These are phyloP conservation scores for Ephydatia muelleri DNA, from an alignment of 37 sponge, comb jelly and placozoan genomes.

Conservation along the genomic window DNA sequence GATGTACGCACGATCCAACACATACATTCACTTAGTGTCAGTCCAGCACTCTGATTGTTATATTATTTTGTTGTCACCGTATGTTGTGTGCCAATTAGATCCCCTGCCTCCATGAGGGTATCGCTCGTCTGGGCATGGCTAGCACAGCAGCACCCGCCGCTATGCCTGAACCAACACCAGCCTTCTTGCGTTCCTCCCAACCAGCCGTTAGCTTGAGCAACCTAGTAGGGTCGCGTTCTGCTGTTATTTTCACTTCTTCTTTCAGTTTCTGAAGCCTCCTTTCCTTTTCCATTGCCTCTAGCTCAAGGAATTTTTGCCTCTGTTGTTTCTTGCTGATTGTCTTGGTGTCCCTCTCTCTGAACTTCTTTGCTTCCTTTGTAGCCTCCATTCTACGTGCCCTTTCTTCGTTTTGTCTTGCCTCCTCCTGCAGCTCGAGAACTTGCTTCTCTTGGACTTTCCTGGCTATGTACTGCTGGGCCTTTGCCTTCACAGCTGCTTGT, in stretches of 20 bases:
- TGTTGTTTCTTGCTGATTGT: constrained; percentile 35
- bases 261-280: constrained; percentile 54
- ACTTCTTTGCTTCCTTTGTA: constrained; percentile 58
- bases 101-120: constrained; percentile 81
- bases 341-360: constrained; percentile 64
- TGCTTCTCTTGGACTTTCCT: constrained; percentile 42
- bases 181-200: constrained; percentile 73
- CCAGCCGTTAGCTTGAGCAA: constrained; percentile 65
- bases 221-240: constrained; percentile 65
- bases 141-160: constrained; percentile 7
- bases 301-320: constrained; percentile 19
- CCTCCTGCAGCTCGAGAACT: constrained; percentile 3
- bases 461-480: constrained; percentile 33
- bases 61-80: not conserved
- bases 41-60: not conserved
- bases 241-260: constrained; percentile 62
- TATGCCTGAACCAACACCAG: not conserved
- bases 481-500: constrained; percentile 34
- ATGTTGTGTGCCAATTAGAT: constrained; percentile 4
- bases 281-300: constrained; percentile 29
- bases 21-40: not conserved
- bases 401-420: constrained; percentile 39
- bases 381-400: constrained; percentile 39
- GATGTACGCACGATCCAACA: not conserved
- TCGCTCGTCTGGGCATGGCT: constrained; percentile 68